These are phyloP conservation scores for Amphiduros pacificus DNA, from an alignment of 2,888 invertebrate genomes.

Conservation along the genomic window DNA sequence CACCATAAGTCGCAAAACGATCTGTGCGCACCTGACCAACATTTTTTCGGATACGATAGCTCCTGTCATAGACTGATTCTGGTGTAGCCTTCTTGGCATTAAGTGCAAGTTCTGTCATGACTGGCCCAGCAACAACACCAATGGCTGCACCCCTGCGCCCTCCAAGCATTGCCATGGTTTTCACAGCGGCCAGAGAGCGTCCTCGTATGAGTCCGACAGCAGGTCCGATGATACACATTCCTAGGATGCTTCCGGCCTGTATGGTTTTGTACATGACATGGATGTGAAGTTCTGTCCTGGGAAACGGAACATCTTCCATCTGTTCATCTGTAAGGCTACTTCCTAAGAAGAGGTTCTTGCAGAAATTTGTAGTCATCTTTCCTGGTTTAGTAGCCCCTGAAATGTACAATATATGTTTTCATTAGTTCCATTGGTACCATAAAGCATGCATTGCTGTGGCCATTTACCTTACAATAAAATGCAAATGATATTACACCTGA, in stretches of 20 bases:
- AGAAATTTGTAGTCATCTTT: slow-evolving; percentile 9
- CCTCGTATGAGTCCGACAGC: slow-evolving; percentile 7
- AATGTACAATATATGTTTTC: too few species aligned
- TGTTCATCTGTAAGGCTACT: slow-evolving; percentile 9
- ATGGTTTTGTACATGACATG: slow-evolving; percentile 40
- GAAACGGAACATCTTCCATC: slow-evolving; percentile 32
- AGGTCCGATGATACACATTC: slow-evolving; percentile 17
- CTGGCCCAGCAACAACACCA: slow-evolving; percentile 31
- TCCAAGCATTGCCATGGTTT: neutral
- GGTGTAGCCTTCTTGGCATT: slow-evolving; percentile 36
- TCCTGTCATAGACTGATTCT: slow-evolving; percentile 34
- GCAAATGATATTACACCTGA: too few species aligned
- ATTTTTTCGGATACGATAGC: slow-evolving; percentile 25
- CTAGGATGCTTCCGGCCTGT: slow-evolving; percentile 27
- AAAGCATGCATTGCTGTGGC: too few species aligned
- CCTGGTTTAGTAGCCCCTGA: too few species aligned
- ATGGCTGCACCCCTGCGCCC: slow-evolving; percentile 18
- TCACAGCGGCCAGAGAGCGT: neutral
- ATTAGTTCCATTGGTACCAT: too few species aligned
- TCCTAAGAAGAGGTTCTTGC: slow-evolving; percentile 3
- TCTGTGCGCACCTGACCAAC: slow-evolving; percentile 12
- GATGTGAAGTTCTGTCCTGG: slow-evolving; percentile 39
- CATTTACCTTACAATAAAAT: too few species aligned
- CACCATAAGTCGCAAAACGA: slow-evolving; percentile 11
- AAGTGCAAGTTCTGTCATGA: slow-evolving; percentile 34